These are phyloP conservation scores for Romanogobio albipinnatus DNA, from an alignment of 2,113 vertebrate genomes.

Conservation along the genomic window DNA sequence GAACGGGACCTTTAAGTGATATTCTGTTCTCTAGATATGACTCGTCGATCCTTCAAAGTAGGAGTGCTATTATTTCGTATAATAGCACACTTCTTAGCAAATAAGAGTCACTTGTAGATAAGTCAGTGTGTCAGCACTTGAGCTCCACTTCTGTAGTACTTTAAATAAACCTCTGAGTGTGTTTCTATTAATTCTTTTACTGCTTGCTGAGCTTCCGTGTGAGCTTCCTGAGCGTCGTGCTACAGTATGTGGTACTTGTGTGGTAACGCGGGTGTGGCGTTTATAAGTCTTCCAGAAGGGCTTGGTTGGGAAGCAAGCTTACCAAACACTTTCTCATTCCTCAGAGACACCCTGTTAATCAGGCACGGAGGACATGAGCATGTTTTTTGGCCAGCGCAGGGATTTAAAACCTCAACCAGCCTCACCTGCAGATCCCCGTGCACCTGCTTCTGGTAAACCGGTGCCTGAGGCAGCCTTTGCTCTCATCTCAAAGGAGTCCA, in stretches of 20 bases:
- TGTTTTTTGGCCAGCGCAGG: slow-evolving; percentile 5
- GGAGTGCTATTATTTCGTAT: neutral
- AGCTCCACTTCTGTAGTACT: neutral
- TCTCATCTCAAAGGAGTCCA: slow-evolving; percentile 19
- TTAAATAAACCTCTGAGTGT: slow-evolving; percentile 12
- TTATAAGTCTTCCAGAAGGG: slow-evolving; percentile 8
- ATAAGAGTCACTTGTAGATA: neutral
- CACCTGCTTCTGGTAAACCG: slow-evolving; percentile 44
- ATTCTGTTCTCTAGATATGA: neutral
- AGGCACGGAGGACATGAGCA: slow-evolving; percentile 11
- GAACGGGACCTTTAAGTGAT: no score
- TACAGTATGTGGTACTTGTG: neutral
- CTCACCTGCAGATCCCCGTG: slow-evolving; percentile 35
- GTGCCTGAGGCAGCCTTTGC: slow-evolving; percentile 18
- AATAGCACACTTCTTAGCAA: neutral
- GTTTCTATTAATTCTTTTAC: neutral
- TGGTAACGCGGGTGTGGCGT: slow-evolving; percentile 1
- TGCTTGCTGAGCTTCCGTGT: slow-evolving; percentile 8
- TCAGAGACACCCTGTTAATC: neutral
- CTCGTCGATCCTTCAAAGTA: neutral
- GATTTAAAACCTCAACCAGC: slow-evolving; percentile 25
- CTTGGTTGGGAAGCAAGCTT: neutral
- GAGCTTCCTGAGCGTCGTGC: slow-evolving; percentile 4
- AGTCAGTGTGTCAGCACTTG: neutral
- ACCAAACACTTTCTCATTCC: slow-evolving; percentile 20